Conservation (phyloP, 2,113 vertebrate genomes). For the Felis chaus region DNA sequence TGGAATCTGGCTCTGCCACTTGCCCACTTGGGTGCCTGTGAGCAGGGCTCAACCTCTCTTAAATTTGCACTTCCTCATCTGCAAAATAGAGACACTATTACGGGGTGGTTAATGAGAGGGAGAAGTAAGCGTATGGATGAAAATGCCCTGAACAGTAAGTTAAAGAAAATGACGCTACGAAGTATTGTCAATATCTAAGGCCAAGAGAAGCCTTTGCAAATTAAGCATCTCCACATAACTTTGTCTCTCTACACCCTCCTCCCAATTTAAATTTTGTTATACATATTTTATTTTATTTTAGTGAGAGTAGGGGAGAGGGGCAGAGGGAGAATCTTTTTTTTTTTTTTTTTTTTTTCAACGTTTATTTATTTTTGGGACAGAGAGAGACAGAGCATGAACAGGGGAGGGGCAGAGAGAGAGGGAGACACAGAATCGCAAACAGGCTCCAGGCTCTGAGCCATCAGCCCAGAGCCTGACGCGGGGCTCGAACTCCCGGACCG, state of each 20-base stretch:
- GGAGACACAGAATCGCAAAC: no score
- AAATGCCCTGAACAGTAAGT: not conserved
- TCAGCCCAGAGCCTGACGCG: no score
- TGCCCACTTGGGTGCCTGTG: not conserved
- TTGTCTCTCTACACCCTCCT: not conserved
- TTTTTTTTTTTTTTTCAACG: no score
- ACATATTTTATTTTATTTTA: not conserved
- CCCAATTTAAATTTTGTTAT: constrained; percentile 31
- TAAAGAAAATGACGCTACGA: not conserved
- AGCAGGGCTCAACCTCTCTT: not conserved
- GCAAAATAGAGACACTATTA: not conserved
- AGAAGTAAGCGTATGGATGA: not conserved
- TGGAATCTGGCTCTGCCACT: not conserved
- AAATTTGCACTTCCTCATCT: not conserved
- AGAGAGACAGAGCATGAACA: no score
- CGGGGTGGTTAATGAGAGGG: not conserved
- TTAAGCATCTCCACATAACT: not conserved
- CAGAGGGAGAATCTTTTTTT: no score
- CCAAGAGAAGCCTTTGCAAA: not conserved
- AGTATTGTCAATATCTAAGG: not conserved
- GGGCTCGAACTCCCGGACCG: no score
- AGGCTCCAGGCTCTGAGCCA: no score
- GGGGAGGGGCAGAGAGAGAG: no score
- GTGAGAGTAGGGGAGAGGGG: no score
- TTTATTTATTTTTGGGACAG: no score